Conservation (phyloP, 2,113 vertebrate genomes). For the Gavia stellata region DNA sequence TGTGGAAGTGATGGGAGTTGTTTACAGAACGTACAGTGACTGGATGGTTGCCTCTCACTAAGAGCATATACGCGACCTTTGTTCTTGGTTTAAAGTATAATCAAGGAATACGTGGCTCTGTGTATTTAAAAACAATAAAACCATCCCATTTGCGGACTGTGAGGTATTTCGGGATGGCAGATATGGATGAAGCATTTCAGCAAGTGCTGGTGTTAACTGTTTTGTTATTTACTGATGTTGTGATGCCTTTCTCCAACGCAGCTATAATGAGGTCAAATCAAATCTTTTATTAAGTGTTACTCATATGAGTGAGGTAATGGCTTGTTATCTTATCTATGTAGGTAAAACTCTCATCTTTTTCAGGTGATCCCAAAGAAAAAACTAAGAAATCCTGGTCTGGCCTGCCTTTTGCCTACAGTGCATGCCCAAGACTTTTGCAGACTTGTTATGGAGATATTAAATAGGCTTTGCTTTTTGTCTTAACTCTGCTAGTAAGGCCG, state of each 20-base stretch:
- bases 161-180: not conserved
- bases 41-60: not conserved
- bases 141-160: not conserved
- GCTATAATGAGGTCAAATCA: not conserved
- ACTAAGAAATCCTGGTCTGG: not conserved
- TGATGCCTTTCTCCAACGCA: not conserved
- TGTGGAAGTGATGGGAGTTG: slow-evolving; percentile 43
- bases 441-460: not conserved
- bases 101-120: slow-evolving; percentile 15
- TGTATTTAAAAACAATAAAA: slow-evolving; percentile 48
- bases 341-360: not conserved
- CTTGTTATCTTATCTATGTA: not conserved
- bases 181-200: not conserved
- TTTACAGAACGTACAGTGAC: slow-evolving; percentile 22
- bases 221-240: not conserved
- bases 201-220: not conserved
- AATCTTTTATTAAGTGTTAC: not conserved
- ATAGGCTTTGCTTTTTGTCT: not conserved
- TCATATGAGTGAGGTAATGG: not conserved
- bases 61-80: not conserved
- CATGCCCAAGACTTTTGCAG: not conserved
- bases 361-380: not conserved
- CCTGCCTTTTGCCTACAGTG: not conserved
- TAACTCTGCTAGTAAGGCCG: not conserved
- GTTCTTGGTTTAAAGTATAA: slow-evolving; percentile 44